Percentiles rank a stretch among this genome's conserved stretches.
These are phyloP conservation scores for Apostichopus japonicus DNA, from an alignment of 35 echinoderm and acorn worm species.

Conservation along the genomic window DNA sequence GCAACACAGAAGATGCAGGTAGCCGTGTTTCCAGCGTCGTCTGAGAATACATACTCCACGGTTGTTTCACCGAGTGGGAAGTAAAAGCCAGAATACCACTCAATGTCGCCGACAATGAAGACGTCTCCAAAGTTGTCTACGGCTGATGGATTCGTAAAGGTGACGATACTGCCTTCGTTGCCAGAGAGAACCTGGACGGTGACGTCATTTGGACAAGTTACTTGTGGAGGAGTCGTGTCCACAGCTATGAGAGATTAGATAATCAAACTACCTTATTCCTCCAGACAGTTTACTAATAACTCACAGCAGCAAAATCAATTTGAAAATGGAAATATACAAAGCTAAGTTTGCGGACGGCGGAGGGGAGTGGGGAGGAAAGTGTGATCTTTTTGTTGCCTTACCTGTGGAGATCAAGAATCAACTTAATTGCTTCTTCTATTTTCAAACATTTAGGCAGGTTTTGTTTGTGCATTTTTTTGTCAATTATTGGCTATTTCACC, in stretches of 20 bases:
- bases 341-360: no score
- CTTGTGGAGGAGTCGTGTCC: neutral
- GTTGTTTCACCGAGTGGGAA: neutral
- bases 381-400: no score
- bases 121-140: neutral
- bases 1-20: neutral
- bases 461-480: no score
- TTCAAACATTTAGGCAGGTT: no score
- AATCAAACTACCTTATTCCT: no score
- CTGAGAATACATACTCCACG: neutral
- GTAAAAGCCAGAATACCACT: slow-evolving; percentile 11
- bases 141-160: neutral
- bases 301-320: no score
- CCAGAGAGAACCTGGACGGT: neutral
- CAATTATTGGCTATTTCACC: no score
- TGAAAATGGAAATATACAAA: no score
- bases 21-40: slow-evolving; percentile 11
- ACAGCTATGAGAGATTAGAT: neutral
- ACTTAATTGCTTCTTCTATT: no score
- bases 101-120: neutral
- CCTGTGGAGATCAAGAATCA: no score
- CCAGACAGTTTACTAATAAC: no score
- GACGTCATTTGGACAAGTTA: slow-evolving; percentile 1
- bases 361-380: no score
- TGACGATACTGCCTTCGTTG: neutral